Evolutionary conservation across 2,797 vertebrate genomes (phyloP).

Genomic region (Melanotaenia pygmaea): DNA sequence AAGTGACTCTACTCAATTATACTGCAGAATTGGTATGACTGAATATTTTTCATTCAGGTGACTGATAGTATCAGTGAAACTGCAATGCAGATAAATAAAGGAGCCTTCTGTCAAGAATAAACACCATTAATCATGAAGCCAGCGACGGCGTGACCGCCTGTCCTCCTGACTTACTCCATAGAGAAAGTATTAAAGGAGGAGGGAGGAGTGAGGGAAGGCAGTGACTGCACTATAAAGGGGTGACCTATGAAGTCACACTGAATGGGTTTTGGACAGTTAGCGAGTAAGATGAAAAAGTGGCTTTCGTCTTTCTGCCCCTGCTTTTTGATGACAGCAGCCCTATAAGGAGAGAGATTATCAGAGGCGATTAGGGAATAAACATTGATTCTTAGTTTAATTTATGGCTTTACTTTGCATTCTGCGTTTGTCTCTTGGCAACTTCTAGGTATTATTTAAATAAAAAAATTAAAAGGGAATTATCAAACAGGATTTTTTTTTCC

Average conservation of each 20-base stretch:
- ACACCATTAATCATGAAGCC: slow-evolving; percentile 99
- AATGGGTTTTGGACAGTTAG: slow-evolving; percentile 70
- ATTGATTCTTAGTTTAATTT: slow-evolving; percentile 61
- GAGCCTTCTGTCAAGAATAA: slow-evolving; percentile 99
- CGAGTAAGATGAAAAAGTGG: slow-evolving; percentile 74
- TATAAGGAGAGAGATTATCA: slow-evolving; percentile 69
- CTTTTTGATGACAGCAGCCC: slow-evolving; percentile 60
- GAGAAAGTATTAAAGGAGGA: slow-evolving; percentile 74
- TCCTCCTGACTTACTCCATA: slow-evolving; percentile 86
- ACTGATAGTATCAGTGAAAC: slow-evolving; percentile 98
- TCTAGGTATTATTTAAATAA: slow-evolving; percentile 61
- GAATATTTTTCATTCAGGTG: slow-evolving; percentile 99
- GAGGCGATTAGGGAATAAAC: slow-evolving; percentile 62
- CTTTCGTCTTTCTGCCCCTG: slow-evolving; percentile 44
- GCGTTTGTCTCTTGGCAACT: slow-evolving; percentile 26
- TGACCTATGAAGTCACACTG: slow-evolving; percentile 77
- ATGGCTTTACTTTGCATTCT: slow-evolving; percentile 52
- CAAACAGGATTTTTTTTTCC: background rate
- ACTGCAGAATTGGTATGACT: slow-evolving; percentile 99
- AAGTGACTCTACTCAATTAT: slow-evolving; percentile 99
- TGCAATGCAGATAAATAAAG: slow-evolving; percentile 99
- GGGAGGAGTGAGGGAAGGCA: slow-evolving; percentile 20
- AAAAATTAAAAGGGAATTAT: slow-evolving; percentile 1
- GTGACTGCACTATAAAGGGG: slow-evolving; percentile 71
- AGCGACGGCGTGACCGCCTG: slow-evolving; percentile 87